Conservation (phyloP, 2,797 vertebrate genomes). For the Rhabdomys pumilio region DNA sequence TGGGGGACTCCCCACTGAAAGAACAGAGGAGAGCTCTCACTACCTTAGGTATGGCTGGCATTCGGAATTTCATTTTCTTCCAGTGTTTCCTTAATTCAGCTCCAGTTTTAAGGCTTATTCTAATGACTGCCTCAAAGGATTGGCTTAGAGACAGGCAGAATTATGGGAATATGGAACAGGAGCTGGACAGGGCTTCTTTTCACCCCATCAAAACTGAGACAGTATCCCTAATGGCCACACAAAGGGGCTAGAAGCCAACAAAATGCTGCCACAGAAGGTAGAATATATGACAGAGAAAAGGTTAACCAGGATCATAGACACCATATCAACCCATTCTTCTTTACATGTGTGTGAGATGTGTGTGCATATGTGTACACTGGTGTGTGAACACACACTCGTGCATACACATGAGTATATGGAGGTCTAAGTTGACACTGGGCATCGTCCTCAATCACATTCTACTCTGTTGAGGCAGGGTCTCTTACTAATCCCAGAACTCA, state of each 20-base stretch:
- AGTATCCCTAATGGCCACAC: background rate
- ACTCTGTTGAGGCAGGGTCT: background rate
- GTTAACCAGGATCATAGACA: background rate
- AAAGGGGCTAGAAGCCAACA: background rate
- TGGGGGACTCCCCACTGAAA: background rate
- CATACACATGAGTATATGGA: background rate
- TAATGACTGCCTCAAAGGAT: background rate
- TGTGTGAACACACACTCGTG: too few relatives aligned
- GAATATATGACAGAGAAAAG: background rate
- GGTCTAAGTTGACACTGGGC: background rate
- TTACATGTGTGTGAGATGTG: background rate
- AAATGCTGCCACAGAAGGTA: background rate
- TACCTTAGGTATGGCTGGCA: background rate
- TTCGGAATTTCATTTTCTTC: constrained; percentile 45
- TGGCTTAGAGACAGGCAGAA: constrained; percentile 16
- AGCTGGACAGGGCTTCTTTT: background rate
- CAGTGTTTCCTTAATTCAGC: background rate
- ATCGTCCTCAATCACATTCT: background rate
- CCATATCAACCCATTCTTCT: background rate
- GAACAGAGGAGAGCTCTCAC: background rate
- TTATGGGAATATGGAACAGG: rapidly evolving
- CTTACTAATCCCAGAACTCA: background rate
- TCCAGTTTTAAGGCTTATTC: constrained; percentile 10
- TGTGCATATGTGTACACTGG: background rate
- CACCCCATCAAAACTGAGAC: background rate